Conservation (phyloP, 2,797 vertebrate genomes). For the Trichosurus vulpecula region DNA sequence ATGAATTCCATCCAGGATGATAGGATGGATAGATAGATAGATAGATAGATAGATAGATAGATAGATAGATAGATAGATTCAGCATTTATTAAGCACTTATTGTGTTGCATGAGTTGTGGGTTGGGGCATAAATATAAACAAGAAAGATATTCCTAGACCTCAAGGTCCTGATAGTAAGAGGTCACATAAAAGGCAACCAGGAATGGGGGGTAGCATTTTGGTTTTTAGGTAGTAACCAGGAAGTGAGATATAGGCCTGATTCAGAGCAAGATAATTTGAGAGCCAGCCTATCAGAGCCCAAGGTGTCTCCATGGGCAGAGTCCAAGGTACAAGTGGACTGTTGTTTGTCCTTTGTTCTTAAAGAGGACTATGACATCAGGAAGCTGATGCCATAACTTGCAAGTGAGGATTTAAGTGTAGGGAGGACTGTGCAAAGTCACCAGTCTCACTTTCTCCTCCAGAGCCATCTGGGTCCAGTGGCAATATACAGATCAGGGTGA, state of each 20-base stretch:
- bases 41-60: background rate
- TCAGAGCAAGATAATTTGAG: background rate
- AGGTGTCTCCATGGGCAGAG: background rate
- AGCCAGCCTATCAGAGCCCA: background rate
- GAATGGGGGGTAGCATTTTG: background rate
- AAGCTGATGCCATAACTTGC: no score
- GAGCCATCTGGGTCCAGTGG: no score
- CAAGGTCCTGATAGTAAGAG: background rate
- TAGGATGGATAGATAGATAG: background rate
- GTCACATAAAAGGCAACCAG: background rate
- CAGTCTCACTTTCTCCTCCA: no score
- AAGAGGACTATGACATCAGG: no score
- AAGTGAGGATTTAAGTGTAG: no score
- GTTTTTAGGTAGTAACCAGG: background rate
- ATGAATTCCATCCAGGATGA: background rate
- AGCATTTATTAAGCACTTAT: background rate
- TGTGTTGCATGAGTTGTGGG: background rate
- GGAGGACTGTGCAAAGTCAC: no score
- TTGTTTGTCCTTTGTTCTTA: no score
- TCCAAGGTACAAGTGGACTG: background rate
- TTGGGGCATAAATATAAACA: background rate
- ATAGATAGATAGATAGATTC: background rate
- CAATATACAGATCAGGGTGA: no score
- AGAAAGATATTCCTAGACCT: background rate
- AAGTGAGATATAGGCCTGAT: background rate